These are phyloP conservation scores for Pelodytes ibericus DNA, from an alignment of 2,797 vertebrate species.

Conservation along the genomic window DNA sequence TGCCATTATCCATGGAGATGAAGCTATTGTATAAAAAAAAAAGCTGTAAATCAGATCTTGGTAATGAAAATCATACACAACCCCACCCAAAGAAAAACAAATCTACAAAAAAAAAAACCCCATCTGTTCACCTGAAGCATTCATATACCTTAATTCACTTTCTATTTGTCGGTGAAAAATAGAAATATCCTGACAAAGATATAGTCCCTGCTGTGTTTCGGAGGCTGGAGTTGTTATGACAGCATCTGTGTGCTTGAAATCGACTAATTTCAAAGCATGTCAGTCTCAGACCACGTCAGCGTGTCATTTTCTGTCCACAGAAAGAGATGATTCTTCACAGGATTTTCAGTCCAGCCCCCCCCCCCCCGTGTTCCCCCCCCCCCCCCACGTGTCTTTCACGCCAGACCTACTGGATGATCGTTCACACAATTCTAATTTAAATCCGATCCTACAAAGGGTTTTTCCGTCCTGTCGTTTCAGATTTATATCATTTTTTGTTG, in stretches of 20 bases:
- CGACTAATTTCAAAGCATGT: constrained; percentile 47
- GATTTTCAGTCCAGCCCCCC: constrained; percentile 18
- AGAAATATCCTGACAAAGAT: constrained; percentile 30
- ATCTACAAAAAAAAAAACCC: background rate
- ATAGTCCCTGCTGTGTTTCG: constrained; percentile 13
- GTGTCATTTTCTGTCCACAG: constrained; percentile 36
- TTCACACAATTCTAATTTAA: constrained; percentile 45
- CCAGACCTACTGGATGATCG: constrained; percentile 42
- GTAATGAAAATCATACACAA: background rate
- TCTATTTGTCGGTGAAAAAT: constrained; percentile 15
- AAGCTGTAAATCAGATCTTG: background rate
- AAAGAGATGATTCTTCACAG: constrained; percentile 53
- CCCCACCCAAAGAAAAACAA: background rate
- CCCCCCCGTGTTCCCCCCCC: no score
- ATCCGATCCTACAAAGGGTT: constrained; percentile 29
- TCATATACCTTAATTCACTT: constrained; percentile 25
- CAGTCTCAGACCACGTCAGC: constrained; percentile 36
- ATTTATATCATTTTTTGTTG: constrained; percentile 20
- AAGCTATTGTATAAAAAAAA: background rate
- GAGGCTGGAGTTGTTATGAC: constrained; percentile 47
- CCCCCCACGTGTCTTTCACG: constrained; percentile 34
- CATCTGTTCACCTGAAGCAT: background rate
- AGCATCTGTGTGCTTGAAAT: constrained; percentile 52
- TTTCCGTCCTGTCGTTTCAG: constrained; percentile 11
- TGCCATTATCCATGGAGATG: no score